These are phyloP conservation scores for Nylanderia fulva DNA, from an alignment of 1,140 invertebrate genomes.

Conservation along the genomic window DNA sequence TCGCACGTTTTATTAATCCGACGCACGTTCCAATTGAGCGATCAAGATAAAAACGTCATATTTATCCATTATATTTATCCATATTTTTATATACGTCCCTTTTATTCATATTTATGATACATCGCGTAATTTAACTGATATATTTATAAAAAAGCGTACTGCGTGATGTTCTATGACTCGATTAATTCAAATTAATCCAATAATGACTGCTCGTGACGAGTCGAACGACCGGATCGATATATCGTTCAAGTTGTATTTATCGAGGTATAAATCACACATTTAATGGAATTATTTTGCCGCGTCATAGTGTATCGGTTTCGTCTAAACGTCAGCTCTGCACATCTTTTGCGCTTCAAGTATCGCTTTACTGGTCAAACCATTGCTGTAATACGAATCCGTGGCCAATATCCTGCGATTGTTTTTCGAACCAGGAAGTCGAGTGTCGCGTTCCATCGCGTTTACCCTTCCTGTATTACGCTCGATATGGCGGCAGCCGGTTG, in stretches of 20 bases:
- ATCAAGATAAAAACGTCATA: background rate
- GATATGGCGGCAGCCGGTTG: slow-evolving; percentile 38
- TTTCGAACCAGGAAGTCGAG: slow-evolving; percentile 35
- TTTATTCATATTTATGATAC: slow-evolving; percentile 29
- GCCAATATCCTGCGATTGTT: slow-evolving; percentile 36
- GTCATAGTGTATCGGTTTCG: background rate
- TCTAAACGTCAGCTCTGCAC: background rate
- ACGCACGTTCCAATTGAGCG: background rate
- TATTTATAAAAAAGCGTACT: background rate
- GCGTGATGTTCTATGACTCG: background rate
- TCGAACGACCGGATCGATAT: background rate
- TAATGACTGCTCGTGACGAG: background rate
- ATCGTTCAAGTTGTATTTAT: background rate
- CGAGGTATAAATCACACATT: slow-evolving; percentile 1
- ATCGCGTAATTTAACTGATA: background rate
- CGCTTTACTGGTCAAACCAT: slow-evolving; percentile 38
- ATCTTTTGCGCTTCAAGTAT: slow-evolving; percentile 18
- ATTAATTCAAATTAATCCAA: slow-evolving; percentile 19
- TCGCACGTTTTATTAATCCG: background rate
- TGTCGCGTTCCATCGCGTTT: slow-evolving; percentile 58
- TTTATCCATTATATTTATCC: background rate
- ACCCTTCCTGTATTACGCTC: slow-evolving; percentile 52
- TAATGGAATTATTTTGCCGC: slow-evolving; percentile 8
- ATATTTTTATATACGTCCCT: background rate
- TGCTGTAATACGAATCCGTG: slow-evolving; percentile 13